phyloP scores from a whole-genome alignment of 1,140 invertebrate species.

The Dreissena rostriformis region DNA sequence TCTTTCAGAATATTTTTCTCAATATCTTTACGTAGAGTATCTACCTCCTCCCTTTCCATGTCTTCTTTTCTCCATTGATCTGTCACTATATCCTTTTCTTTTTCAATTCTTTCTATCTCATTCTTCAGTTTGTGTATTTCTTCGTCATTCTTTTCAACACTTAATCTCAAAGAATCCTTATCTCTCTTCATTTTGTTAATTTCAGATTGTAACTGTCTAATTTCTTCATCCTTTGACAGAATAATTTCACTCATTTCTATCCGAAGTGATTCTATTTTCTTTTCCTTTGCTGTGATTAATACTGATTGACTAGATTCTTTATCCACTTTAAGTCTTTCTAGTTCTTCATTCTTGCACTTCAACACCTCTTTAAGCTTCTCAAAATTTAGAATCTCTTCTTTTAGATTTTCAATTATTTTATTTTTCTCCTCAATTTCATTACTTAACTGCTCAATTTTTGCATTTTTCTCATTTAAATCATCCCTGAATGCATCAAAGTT shows the following conservation, averaged over 20 bases:
- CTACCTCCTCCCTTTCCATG: conserved; percentile 24
- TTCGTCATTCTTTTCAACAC: conserved; percentile 30
- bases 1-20: conserved; percentile 46
- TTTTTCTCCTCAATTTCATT: conserved; percentile 10
- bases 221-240: conserved; percentile 15
- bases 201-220: conserved; percentile 20
- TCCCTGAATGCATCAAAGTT: neutral
- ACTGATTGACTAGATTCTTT: neutral
- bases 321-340: neutral
- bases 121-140: conserved; percentile 19
- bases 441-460: conserved; percentile 19
- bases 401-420: neutral
- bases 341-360: neutral
- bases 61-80: conserved; percentile 49
- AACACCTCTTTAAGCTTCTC: neutral
- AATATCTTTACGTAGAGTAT: conserved; percentile 46
- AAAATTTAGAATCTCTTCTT: neutral
- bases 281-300: neutral
- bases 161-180: conserved; percentile 39
- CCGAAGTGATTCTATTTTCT: neutral
- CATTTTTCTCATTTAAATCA: conserved; percentile 6
- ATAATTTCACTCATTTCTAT: conserved; percentile 27
- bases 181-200: conserved; percentile 14
- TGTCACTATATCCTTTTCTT: conserved; percentile 35
- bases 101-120: conserved; percentile 7